Base-by-base conservation (phyloP, 1,140 invertebrate genomes). In the Vollenhovia emeryi region DNA sequence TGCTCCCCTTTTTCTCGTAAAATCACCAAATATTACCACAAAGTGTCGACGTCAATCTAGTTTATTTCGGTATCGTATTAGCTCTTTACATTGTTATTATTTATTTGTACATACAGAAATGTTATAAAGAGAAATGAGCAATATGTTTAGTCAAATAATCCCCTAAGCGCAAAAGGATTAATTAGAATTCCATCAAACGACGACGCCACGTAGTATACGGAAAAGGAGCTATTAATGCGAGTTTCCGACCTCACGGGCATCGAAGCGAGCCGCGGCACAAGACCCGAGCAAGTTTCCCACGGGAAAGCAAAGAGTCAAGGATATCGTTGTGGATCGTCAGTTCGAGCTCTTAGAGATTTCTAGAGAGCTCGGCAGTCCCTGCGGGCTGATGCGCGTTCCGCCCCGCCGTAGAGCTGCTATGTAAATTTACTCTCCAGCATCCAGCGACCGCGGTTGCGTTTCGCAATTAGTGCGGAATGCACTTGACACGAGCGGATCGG, bases 381-480 rank as follows among this genome's bases (percentile, higher is more conserved):
- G 30, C 30, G 30, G 55, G 55, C 57, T 50, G 71, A 84, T 15
- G 71, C 30, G 71, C 79, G 55, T 48, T 75, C 69, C 57, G 55
- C 40, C 59, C 57, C 57, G 68, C 71, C 18, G 24, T 48, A 76
- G 11, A 45, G 15, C 13, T n/a, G 87, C 89, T 89, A 91, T 91
- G 90, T 91, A 90, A 91, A 91, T 91, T 90, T 84, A 84, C 84
- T 88, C 87, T 89, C 73, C 82, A 55, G 15, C 71, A 43, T 73
- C 68, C n/a, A n/a, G 33, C 40, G 48, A 74, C 30, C 52, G 64
- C 36, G 62, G 80, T 91, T 75, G 84, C 83, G 75, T 87, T 85
- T 89, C 45, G 91, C 89, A 91, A 92, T 92, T 91, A 92, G 90
- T 85, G 57, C 60, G 90, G 90, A 92, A 92, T 91, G 90, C 83